Evolutionary conservation across 2,113 vertebrate genomes (phyloP), one percentile per base, ranked within the genome.

Genomic region (Lampris megalopsis): DNA sequence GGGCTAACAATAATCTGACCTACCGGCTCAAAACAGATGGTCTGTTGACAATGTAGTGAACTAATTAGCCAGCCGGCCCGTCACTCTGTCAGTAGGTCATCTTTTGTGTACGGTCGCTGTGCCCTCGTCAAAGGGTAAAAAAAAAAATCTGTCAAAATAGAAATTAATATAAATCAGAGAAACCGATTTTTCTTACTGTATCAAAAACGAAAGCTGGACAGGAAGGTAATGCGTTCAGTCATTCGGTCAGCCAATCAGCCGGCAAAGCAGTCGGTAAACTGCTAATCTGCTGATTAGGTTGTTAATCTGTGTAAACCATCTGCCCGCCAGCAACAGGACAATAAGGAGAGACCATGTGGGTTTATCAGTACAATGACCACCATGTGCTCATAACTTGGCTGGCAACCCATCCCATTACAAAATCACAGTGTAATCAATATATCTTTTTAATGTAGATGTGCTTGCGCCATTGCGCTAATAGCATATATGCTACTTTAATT

Each of bases 271-370:
- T 24, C 13, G 37, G 58, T 38, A 47, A 69, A 65, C 53, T 63
- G 73, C 68, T 88, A 75, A 90, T 84, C 89, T 86, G 54, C 68
- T 80, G 72, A 78, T 77, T 48, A 83, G 78, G 75, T 47, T 40
- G 72, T 24, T 90, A 90, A 90, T 90, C 89, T 81, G 73, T 37
- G 61, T 61, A 59, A 73, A 36, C 89, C 89, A 90, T 90, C 89
- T 90, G 89, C 48, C 63, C 68, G 69, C 61, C 73, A 71, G 67
- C 69, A 47, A 49, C 24, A 2, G 41, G 38, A 42, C 11, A 38
- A 42, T 56, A 41, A 24, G 65, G 4, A 42, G n/a, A 0, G 0
- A 58, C 68, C 58, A 73, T 61, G 63, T 57, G 47, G 24, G 38
- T 4, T 3, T 6, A 72, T 45, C 45, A 24, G 49, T 3, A 13